These are phyloP conservation scores for Serranus cabrilla DNA, from an alignment of 2,797 vertebrate species.

Conservation along the genomic window DNA sequence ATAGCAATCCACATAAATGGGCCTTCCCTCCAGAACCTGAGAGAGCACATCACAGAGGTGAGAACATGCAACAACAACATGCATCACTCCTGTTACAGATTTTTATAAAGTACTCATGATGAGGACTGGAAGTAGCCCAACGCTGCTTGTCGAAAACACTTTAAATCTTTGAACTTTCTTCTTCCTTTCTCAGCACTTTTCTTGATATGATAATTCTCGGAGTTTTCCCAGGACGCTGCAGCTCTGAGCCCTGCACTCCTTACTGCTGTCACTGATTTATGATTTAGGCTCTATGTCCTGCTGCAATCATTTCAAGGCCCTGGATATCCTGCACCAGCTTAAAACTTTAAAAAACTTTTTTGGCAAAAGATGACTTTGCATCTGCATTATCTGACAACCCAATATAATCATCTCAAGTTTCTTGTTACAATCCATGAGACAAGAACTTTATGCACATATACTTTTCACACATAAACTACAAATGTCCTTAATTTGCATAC, in stretches of 20 bases:
- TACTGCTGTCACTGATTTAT: not conserved
- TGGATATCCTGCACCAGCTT: not conserved
- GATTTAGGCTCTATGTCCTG: not conserved
- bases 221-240: not conserved
- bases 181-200: not conserved
- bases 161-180: not conserved
- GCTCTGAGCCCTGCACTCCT: not conserved
- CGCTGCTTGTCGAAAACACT: not conserved
- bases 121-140: not conserved
- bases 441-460: not conserved
- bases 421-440: not conserved
- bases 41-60: conserved; percentile 44
- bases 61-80: conserved; percentile 1
- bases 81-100: not conserved
- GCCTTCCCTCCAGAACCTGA: conserved; percentile 97
- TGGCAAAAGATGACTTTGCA: not conserved
- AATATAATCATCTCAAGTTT: not conserved
- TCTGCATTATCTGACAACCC: not conserved
- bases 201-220: not conserved
- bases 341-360: not conserved
- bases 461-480: not conserved
- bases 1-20: conserved; percentile 98
- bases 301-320: not conserved
- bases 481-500: not conserved
- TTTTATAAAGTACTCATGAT: not conserved